Conservation (phyloP, 64 coral and sea anemone species). For the Stichodactyla helianthus region DNA sequence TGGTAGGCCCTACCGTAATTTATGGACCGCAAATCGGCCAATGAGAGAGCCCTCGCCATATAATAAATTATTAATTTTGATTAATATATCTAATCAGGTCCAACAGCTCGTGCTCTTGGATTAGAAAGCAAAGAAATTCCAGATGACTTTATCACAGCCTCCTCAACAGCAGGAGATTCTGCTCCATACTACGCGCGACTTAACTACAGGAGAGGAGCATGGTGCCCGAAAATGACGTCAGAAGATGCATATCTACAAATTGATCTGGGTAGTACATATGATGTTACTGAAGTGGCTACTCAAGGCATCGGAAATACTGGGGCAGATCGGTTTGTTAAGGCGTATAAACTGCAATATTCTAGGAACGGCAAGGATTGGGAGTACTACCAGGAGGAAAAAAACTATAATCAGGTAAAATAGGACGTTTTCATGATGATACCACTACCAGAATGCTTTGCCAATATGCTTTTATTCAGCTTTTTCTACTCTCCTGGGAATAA, state of each 20-base stretch:
- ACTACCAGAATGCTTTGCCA: no score
- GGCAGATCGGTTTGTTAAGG: conserved; percentile 29
- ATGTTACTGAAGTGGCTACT: conserved; percentile 44
- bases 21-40: no score
- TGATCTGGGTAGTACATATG: conserved; percentile 31
- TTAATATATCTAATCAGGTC: background rate
- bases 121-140: conserved; percentile 19
- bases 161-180: conserved; percentile 26
- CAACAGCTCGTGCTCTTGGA: background rate
- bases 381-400: conserved; percentile 17
- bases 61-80: background rate
- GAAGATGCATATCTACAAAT: conserved; percentile 53
- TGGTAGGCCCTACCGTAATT: no score
- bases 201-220: conserved; percentile 30
- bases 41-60: no score
- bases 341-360: conserved; percentile 45
- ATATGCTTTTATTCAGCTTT: no score
- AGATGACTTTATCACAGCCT: conserved; percentile 19
- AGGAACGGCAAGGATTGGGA: conserved; percentile 39
- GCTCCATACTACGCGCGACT: conserved; percentile 32
- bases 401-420: background rate
- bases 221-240: conserved; percentile 30
- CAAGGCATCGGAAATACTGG: conserved; percentile 29
- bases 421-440: no score
- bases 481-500: no score